Base-by-base conservation (phyloP, 1,140 invertebrate genomes). In the Parapsyche elsis region DNA sequence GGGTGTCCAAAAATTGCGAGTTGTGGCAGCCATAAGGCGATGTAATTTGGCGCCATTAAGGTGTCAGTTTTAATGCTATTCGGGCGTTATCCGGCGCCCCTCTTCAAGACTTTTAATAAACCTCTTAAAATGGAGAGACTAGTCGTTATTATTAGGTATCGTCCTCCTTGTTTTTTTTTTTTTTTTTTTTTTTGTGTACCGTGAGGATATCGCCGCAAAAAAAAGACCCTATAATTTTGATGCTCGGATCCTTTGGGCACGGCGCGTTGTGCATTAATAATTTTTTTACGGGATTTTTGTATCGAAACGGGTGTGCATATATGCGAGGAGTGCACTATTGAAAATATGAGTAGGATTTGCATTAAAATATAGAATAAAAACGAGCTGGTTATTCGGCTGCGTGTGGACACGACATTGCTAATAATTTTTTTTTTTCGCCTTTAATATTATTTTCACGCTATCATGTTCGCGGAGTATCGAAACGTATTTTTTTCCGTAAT, bases 21-120 rank as follows among this genome's bases (percentile, higher is more conserved):
- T 75, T 75, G 46, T 57, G 73, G 45, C 49, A 26, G 73, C 44
- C 46, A 19, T 26, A 57, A 75, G 53, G 73, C 73, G 73, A 75
- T 75, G 49, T 75, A 75, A 75, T 75, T 75, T 75, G 44, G 45
- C 19, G 49, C 73, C 73, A 75, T 75, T 75, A 75, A 75, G 45
- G 73, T 75, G 73, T 75, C 73, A 75, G 73, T 46, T 75, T 75
- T 57, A 75, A 75, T 75, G 73, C 49, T 75, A 49, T 75, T 57
- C 46, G 49, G 73, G 73, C 49, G 7, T 75, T 57, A 75, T 75
- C 49, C 73, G 73, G 73, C 16, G 49, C 24, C 73, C 73, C 70
- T 71, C 26, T 71, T 38, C 70, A 38, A 71, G 30, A 24, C 49
- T 57, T 75, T 75, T 75, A 75, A 75, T 75, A 75, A 75, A 30